Conservation (phyloP, 2,888 invertebrate genomes). For the Serrognathus titanus region DNA sequence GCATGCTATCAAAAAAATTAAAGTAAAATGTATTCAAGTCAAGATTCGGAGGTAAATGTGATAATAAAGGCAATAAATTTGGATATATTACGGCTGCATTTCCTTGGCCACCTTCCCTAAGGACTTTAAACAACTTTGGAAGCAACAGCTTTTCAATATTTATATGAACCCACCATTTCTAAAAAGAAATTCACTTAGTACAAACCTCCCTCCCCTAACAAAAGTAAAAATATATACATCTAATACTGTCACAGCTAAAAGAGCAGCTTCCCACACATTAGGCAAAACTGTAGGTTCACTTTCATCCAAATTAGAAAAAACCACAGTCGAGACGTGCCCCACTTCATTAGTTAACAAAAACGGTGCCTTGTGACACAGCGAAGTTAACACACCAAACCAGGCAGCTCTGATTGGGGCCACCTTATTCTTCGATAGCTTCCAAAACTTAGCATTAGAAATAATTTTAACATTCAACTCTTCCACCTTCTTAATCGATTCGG, state of each 20-base stretch:
- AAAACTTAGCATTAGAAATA: constrained; percentile 62
- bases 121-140: constrained; percentile 64
- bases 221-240: constrained; percentile 45
- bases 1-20: constrained; percentile 67
- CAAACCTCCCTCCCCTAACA: background rate
- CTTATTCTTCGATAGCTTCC: constrained; percentile 65
- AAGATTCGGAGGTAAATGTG: constrained; percentile 59
- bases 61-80: constrained; percentile 72
- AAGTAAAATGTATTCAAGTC: constrained; percentile 57
- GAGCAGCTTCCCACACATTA: constrained; percentile 71
- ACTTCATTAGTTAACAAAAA: constrained; percentile 56
- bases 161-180: constrained; percentile 70
- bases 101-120: constrained; percentile 72
- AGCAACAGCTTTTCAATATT: constrained; percentile 72
- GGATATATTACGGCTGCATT: constrained; percentile 71
- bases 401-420: constrained; percentile 54
- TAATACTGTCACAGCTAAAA: constrained; percentile 59
- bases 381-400: constrained; percentile 66
- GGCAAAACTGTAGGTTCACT: constrained; percentile 64
- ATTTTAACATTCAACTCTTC: constrained; percentile 54
- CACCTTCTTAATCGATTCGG: constrained; percentile 53
- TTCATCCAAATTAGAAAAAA: constrained; percentile 66
- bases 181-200: constrained; percentile 27
- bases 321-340: constrained; percentile 54
- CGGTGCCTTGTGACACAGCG: constrained; percentile 58